A percentile compares a stretch with the other conserved stretches of the same genome.
Evolutionary conservation across 1,140 invertebrate species (phyloP).

Genomic region (Drosophila baimaii): DNA sequence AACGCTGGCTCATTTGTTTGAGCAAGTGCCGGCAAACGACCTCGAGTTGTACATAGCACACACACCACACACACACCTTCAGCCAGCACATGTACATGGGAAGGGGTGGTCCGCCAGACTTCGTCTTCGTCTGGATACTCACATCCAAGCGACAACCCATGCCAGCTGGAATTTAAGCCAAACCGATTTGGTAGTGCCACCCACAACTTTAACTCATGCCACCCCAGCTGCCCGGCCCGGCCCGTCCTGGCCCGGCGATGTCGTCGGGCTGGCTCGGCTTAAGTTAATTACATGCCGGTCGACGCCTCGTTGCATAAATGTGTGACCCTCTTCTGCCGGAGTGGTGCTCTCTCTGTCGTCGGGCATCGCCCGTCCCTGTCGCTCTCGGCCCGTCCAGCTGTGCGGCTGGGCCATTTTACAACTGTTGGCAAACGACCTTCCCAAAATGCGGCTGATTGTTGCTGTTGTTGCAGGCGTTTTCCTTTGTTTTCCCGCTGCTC

Average conservation of each 20-base stretch:
- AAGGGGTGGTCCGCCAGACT: constrained; percentile 28
- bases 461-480: constrained; percentile 35
- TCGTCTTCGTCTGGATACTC: constrained; percentile 40
- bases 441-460: constrained; percentile 66
- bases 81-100: background rate
- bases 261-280: constrained; percentile 65
- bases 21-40: constrained; percentile 76
- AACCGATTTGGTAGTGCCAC: constrained; percentile 8
- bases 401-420: constrained; percentile 71
- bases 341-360: constrained; percentile 26
- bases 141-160: constrained; percentile 8
- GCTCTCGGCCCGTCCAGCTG: constrained; percentile 62
- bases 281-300: constrained; percentile 81
- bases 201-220: constrained; percentile 17
- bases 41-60: constrained; percentile 50
- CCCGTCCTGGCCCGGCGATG: constrained; percentile 12
- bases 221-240: background rate
- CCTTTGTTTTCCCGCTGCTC: constrained; percentile 46
- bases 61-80: constrained; percentile 7
- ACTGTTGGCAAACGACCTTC: constrained; percentile 80
- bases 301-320: constrained; percentile 80
- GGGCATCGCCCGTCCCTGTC: constrained; percentile 9
- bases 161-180: constrained; percentile 17
- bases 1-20: constrained; percentile 46
- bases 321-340: constrained; percentile 58